Evolutionary conservation across 2,797 vertebrate species (phyloP), one percentile per base, ranked within the genome.

Genomic region (Darevskia nairensis): DNA sequence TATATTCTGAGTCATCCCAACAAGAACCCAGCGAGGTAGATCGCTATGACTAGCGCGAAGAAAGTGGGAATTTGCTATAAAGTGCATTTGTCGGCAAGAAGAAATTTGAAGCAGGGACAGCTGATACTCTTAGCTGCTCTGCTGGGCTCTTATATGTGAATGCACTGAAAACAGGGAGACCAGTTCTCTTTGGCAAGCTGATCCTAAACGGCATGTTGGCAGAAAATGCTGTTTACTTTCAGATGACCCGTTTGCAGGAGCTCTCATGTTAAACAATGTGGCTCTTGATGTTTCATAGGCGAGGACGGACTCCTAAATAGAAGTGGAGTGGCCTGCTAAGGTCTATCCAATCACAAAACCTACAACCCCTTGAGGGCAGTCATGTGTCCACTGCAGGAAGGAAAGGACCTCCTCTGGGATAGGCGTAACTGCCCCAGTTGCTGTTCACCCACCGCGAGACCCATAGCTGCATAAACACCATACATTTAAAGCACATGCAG

Each of bases 171-270:
- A 82, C 68, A 19, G 59, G 13, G 59, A 66, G 41, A 44, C 39
- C 44, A 50, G n/a, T 64, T 82, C 80, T 77, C 3, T 69, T 77
- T 83, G 61, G 44, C 80, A 77, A 35, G 32, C 44, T 69, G 41
- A 61, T 75, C 80, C 25, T 35, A 83, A 2, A 6, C 64, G 77
- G 17, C 23, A 50, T 9, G 59, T 77, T 88, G 86, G 86, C 72
- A 77, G 80, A 88, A 88, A 83, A 77, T n/a, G 59, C 72, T 88
- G 61, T 88, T 88, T 88, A 88, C 72, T 82, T 68, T 88, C 80
- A 83, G 59, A 83, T 68, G 80, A 61, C 72, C 80, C 71, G 46
- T 88, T 85, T 82, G 77, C 61, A 39, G 72, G 86, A 76, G 32
- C 72, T 77, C 61, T 68, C 61, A 29, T 39, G 59, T 83, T 82